A percentile compares a stretch with the other conserved stretches of the same genome.
Conservation (phyloP, 2,113 vertebrate genomes). For the Syrmaticus mikado region DNA sequence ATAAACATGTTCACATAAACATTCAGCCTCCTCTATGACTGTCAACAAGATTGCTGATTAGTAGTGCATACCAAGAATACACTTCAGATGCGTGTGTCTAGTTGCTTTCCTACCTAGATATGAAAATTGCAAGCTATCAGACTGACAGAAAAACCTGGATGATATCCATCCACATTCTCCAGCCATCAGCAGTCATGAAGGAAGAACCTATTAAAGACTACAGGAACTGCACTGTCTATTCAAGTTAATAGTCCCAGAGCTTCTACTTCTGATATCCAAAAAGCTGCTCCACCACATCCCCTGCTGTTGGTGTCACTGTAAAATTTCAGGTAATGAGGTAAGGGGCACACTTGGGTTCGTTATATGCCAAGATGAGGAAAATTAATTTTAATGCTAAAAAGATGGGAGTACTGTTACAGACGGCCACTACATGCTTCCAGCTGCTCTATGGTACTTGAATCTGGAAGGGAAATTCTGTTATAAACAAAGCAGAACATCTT, state of each 20-base stretch:
- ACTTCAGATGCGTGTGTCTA: background rate
- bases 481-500: slow-evolving; percentile 5
- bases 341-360: slow-evolving; percentile 57
- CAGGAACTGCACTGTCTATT: background rate
- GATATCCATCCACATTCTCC: background rate
- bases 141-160: background rate
- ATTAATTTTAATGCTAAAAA: slow-evolving; percentile 77
- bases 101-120: background rate
- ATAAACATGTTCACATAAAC: slow-evolving; percentile 18
- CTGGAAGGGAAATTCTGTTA: slow-evolving; percentile 28
- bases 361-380: slow-evolving; percentile 70
- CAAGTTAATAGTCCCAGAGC: background rate
- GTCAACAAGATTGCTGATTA: slow-evolving; percentile 41
- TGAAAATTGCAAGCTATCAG: background rate
- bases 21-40: background rate
- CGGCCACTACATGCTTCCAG: slow-evolving; percentile 67
- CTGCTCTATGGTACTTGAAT: slow-evolving; percentile 58
- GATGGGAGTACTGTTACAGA: slow-evolving; percentile 61
- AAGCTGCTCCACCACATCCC: background rate
- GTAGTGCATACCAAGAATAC: background rate
- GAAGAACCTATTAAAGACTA: background rate
- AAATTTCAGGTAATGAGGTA: slow-evolving; percentile 74
- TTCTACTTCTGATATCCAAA: slow-evolving; percentile 3
- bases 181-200: background rate
- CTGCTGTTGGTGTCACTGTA: slow-evolving; percentile 21